A percentile compares a stretch with the other conserved stretches of the same genome.
phyloP scores from a whole-genome alignment of 2,888 invertebrate genomes.

The Aricia artaxerxes region DNA sequence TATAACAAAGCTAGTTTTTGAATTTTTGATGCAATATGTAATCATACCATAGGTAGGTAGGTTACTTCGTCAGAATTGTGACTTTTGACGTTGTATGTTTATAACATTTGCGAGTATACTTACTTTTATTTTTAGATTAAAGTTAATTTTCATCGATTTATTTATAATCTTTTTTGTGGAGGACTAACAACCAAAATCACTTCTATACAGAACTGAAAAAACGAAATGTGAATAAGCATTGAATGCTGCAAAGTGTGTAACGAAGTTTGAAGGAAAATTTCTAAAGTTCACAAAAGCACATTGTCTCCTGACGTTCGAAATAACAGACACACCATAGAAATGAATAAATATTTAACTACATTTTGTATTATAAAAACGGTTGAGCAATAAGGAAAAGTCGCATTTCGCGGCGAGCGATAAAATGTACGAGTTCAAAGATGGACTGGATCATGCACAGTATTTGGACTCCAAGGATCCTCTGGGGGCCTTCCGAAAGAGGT shows the following conservation, averaged over 20 bases:
- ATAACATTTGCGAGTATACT: too few species aligned
- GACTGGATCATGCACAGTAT: slow-evolving; percentile 52
- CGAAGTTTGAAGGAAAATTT: not conserved
- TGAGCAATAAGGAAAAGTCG: not conserved
- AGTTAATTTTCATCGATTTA: too few species aligned
- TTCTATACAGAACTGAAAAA: not conserved
- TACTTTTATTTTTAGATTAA: too few species aligned
- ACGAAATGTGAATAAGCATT: not conserved
- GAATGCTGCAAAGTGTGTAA: not conserved
- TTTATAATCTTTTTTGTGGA: too few species aligned
- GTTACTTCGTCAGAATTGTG: not conserved
- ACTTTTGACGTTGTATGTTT: not conserved
- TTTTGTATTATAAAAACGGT: slow-evolving; percentile 15
- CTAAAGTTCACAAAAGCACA: not conserved
- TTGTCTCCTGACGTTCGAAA: not conserved
- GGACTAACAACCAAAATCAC: too few species aligned
- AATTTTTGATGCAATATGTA: not conserved
- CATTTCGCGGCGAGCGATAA: not conserved
- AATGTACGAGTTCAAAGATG: slow-evolving; percentile 48
- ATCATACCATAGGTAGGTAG: too few species aligned
- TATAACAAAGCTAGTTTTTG: not conserved
- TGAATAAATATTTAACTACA: not conserved
- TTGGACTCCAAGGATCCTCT: slow-evolving; percentile 63
- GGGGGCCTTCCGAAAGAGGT: slow-evolving; percentile 58
- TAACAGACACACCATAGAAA: not conserved